Conservation (phyloP, 2,113 vertebrate species). For the Arizona elegans region DNA sequence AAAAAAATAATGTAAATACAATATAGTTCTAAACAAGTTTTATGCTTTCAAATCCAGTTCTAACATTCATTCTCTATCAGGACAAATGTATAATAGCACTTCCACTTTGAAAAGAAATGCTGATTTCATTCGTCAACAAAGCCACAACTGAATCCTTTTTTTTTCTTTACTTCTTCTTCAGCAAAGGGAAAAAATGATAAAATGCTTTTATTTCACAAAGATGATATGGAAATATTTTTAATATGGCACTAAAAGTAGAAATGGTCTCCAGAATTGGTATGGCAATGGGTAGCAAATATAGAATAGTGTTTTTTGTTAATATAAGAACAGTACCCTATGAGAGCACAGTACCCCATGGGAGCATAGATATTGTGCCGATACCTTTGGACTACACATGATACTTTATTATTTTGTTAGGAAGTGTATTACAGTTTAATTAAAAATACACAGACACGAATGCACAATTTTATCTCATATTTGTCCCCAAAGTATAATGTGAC, state of each 20-base stretch:
- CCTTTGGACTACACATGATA: background rate
- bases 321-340: background rate
- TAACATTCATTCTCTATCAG: constrained; percentile 1
- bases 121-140: constrained; percentile 32
- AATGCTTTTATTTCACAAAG: background rate
- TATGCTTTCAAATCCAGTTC: background rate
- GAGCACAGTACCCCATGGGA: background rate
- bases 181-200: background rate
- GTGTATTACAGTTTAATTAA: background rate
- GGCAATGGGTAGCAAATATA: background rate
- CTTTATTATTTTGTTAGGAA: background rate
- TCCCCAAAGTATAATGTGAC: background rate
- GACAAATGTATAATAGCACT: background rate
- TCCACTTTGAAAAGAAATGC: constrained; percentile 5
- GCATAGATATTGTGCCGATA: no score
- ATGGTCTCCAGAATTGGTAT: constrained; percentile 1
- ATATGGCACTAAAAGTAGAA: background rate
- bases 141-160: background rate
- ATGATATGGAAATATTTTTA: background rate
- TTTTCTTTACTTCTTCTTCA: constrained; percentile 20
- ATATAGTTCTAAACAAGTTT: background rate
- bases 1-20: background rate
- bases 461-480: background rate
- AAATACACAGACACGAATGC: background rate
- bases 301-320: background rate